Evolutionary conservation across 2,888 invertebrate genomes (phyloP), one percentile per base, ranked within the genome.

Genomic region (Ferdinandea cuprea): DNA sequence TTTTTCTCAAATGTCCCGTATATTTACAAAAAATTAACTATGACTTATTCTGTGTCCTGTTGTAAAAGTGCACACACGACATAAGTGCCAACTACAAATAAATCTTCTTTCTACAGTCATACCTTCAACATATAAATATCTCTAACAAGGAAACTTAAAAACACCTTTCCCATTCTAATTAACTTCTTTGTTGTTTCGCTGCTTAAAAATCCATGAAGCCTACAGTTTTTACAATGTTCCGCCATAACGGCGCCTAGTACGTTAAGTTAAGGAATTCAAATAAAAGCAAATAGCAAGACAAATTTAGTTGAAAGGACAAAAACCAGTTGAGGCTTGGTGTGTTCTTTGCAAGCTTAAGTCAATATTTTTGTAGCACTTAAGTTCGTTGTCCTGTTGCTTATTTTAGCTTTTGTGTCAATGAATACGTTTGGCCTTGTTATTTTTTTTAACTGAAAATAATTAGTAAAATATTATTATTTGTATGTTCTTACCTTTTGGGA

Each of bases 401-500:
- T 44, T 61, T 72, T 54, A 46, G 54, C 11, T 11, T 40, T 32
- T 52, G 9, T 35, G 19, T 48, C 28, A 11, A 15, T 58, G 37
- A 5, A 30, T 13, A 11, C 48, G 21, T 65, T 65, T 63, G 11
- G 54, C 7, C 56, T 13, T 7, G 5, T 48, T 58, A n/a, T 40
- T 40, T 8, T 65, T 8, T 65, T 65, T 56, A 65, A 48, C 66
- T 66, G 65, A 37, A n/a, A 11, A 58, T 69, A 58, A 69, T 56
- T 48, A 58, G 37, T 42, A 35, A 28, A 58, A 28, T 11, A 56
- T 3, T 19, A 25, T 46, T 40, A 50, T 37, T 65, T 40, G 15
- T 15, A 9, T 46, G 17, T 58, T 42, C 83, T 91, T 89, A 95
- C 95, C 93, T 92, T 94, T 94, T 37, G 92, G 91, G 85, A 92